These are phyloP conservation scores for Cetonia aurata DNA, from an alignment of 2,888 invertebrate genomes.

Conservation along the genomic window DNA sequence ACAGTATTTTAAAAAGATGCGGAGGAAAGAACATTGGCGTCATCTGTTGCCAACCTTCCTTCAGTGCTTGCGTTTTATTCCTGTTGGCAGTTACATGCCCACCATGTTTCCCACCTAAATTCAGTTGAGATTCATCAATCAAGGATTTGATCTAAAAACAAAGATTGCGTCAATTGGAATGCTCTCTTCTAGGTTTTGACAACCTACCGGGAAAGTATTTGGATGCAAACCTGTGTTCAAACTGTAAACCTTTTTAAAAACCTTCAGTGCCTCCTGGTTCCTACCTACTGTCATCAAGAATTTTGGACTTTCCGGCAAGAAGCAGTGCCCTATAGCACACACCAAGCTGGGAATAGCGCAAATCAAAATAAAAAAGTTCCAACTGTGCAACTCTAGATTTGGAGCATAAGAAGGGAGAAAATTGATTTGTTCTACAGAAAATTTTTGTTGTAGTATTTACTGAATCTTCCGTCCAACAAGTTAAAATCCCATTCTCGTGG, in stretches of 20 bases:
- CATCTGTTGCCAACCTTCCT: slow-evolving; percentile 73
- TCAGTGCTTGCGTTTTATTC: slow-evolving; percentile 67
- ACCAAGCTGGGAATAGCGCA: slow-evolving; percentile 75
- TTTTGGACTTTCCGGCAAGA: slow-evolving; percentile 84
- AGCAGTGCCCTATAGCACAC: slow-evolving; percentile 72
- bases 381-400: slow-evolving; percentile 70
- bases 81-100: slow-evolving; percentile 55
- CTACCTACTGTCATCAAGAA: slow-evolving; percentile 79
- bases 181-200: slow-evolving; percentile 21
- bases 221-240: slow-evolving; percentile 75
- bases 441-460: slow-evolving; percentile 54
- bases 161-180: too few relatives aligned
- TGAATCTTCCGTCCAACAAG: slow-evolving; percentile 63
- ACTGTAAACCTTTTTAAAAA: slow-evolving; percentile 75
- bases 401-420: not conserved
- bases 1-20: slow-evolving; percentile 72
- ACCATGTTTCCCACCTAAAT: slow-evolving; percentile 39
- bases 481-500: slow-evolving; percentile 71
- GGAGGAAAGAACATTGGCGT: slow-evolving; percentile 76
- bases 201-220: slow-evolving; percentile 76
- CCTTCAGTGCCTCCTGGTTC: slow-evolving; percentile 74
- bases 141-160: slow-evolving; percentile 59
- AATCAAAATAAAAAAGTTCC: slow-evolving; percentile 74
- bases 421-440: not conserved
- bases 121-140: slow-evolving; percentile 56